Evolutionary conservation across 2,888 invertebrate species (phyloP).

Genomic region (Agonopterix heracliana): DNA sequence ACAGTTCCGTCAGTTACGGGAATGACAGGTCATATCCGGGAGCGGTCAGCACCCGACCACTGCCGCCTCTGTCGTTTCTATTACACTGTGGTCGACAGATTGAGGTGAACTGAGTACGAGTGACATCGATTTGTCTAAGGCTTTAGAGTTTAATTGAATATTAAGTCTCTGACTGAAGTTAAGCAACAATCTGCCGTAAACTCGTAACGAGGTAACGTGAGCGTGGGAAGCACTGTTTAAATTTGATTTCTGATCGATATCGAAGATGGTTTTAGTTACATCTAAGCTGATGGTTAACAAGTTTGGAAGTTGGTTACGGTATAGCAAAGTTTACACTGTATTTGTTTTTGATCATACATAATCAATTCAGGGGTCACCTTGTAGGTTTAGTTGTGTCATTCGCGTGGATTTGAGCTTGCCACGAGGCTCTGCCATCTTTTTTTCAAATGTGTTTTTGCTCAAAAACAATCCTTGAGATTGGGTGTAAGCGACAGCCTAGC

Average conservation of each 20-base stretch:
- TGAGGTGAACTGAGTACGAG: slow-evolving; percentile 39
- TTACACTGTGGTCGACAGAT: slow-evolving; percentile 59
- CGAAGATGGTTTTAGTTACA: background rate
- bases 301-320: too few relatives aligned
- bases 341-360: too few relatives aligned
- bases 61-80: slow-evolving; percentile 58
- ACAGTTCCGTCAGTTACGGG: slow-evolving; percentile 50
- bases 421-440: too few relatives aligned
- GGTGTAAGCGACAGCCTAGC: too few relatives aligned
- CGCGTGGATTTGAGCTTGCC: too few relatives aligned
- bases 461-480: too few relatives aligned
- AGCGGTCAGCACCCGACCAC: slow-evolving; percentile 46
- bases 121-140: slow-evolving; percentile 15
- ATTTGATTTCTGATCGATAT: slow-evolving; percentile 1
- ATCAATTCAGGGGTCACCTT: too few relatives aligned
- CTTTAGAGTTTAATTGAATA: slow-evolving; percentile 11
- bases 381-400: too few relatives aligned
- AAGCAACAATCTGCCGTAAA: slow-evolving; percentile 1
- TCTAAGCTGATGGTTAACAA: too few relatives aligned
- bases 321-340: too few relatives aligned
- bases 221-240: background rate
- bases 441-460: too few relatives aligned
- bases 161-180: slow-evolving; percentile 2
- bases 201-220: slow-evolving; percentile 5
- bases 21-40: slow-evolving; percentile 59